Conservation (phyloP, 2,113 vertebrate genomes). For the Elephantulus edwardii region DNA sequence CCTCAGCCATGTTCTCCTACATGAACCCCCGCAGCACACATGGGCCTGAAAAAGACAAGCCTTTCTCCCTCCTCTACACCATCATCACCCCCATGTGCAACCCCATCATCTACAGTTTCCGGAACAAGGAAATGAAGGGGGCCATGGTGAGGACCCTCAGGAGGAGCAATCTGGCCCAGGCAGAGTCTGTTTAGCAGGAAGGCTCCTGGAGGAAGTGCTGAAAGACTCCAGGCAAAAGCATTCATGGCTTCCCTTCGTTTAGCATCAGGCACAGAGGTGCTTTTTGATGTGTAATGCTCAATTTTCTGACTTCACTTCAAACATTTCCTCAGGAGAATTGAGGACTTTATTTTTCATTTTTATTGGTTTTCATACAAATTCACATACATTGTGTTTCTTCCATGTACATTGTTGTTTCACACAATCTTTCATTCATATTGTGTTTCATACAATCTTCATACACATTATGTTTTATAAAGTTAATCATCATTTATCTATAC, state of each 20-base stretch:
- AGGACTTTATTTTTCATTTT: no score
- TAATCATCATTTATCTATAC: no score
- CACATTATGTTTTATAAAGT: no score
- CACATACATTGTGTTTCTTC: no score
- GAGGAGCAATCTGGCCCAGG: not conserved
- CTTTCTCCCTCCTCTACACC: conserved; percentile 55
- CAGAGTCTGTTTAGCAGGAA: conserved; percentile 15
- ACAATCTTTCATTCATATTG: no score
- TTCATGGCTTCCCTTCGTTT: not conserved
- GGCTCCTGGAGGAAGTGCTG: not conserved
- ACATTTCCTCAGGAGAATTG: not conserved
- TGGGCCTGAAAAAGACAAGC: conserved; percentile 53
- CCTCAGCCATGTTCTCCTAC: conserved; percentile 56
- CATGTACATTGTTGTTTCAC: no score
- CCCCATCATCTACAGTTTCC: conserved; percentile 58
- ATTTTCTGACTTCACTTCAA: not conserved
- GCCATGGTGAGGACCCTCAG: conserved; percentile 43
- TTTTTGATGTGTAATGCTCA: not conserved
- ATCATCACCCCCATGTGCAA: conserved; percentile 52
- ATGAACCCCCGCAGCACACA: conserved; percentile 54
- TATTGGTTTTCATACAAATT: no score
- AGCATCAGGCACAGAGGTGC: not conserved
- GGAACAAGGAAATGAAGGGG: conserved; percentile 59
- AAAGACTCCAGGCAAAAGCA: not conserved
- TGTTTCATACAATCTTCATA: no score